phyloP scores from a whole-genome alignment of 2,113 vertebrate species.

The Australoheros scitulus region DNA sequence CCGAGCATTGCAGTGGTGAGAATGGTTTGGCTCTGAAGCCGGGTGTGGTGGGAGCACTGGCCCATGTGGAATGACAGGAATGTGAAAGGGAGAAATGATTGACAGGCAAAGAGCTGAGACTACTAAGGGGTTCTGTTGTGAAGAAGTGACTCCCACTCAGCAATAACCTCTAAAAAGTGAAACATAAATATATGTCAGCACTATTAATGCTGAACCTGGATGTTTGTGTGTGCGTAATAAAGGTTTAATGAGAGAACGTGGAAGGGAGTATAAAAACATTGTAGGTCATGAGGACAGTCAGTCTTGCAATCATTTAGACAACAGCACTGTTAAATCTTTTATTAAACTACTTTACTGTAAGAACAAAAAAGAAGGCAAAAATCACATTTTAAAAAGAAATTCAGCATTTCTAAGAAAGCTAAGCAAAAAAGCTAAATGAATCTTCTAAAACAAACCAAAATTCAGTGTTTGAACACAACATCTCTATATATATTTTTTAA shows the following conservation, averaged over 20 bases:
- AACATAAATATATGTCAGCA: constrained; percentile 66
- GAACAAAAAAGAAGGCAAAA: constrained; percentile 23
- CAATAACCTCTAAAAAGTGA: constrained; percentile 40
- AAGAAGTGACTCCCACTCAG: constrained; percentile 54
- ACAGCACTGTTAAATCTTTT: constrained; percentile 46
- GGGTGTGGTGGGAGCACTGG: constrained; percentile 45
- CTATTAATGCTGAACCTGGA: constrained; percentile 42
- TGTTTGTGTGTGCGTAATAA: constrained; percentile 2
- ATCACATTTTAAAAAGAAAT: constrained; percentile 22
- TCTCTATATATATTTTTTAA: constrained; percentile 4
- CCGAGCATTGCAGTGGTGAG: constrained; percentile 25
- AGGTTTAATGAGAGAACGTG: not conserved
- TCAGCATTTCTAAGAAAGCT: constrained; percentile 24
- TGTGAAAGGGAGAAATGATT: constrained; percentile 59
- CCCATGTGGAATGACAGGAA: constrained; percentile 66
- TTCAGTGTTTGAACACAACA: constrained; percentile 25
- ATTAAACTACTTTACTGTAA: constrained; percentile 50
- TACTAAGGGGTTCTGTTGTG: constrained; percentile 44
- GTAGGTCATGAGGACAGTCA: not conserved
- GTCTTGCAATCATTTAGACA: constrained; percentile 17
- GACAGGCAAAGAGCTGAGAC: constrained; percentile 36
- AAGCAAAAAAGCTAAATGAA: constrained; percentile 10
- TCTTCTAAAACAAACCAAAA: constrained; percentile 30
- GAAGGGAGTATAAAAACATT: not conserved
- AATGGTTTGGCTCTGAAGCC: constrained; percentile 29